These are phyloP conservation scores for Acrobeloides nanus DNA, from an alignment of 2,888 invertebrate species.

Conservation along the genomic window DNA sequence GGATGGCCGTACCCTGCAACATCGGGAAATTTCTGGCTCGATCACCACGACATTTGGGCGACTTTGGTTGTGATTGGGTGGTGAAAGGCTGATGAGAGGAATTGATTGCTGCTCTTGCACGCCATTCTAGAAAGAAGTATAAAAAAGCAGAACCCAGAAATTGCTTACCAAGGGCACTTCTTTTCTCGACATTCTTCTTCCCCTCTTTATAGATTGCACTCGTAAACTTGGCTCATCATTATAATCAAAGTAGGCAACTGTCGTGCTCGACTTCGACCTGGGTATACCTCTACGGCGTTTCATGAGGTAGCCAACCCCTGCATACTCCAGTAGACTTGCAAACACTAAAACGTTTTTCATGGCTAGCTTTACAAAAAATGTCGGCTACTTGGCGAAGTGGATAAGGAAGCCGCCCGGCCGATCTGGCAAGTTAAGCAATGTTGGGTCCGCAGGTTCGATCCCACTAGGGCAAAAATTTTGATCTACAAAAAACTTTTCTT, in stretches of 20 bases:
- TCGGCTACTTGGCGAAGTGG: too few species aligned
- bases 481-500: too few species aligned
- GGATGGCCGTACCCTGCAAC: conserved; percentile 21
- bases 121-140: conserved; percentile 20
- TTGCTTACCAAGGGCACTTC: conserved; percentile 9
- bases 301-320: conserved; percentile 50
- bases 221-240: conserved; percentile 19
- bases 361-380: too few species aligned
- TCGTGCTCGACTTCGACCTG: conserved; percentile 3
- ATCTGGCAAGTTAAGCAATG: too few species aligned
- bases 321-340: conserved; percentile 50
- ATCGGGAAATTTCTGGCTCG: conserved; percentile 8
- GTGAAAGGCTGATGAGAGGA: conserved; percentile 22
- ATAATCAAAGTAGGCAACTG: conserved; percentile 22
- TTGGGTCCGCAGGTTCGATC: too few species aligned
- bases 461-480: too few species aligned
- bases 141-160: conserved; percentile 10
- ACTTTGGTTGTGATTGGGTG: conserved; percentile 11
- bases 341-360: conserved; percentile 35
- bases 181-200: too few species aligned
- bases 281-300: conserved; percentile 26
- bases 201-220: conserved; percentile 6
- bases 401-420: too few species aligned
- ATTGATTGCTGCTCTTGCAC: conserved; percentile 21
- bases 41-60: conserved; percentile 10